Base-by-base conservation (phyloP, 1,140 invertebrate species). In the Pseudoatta argentina region DNA sequence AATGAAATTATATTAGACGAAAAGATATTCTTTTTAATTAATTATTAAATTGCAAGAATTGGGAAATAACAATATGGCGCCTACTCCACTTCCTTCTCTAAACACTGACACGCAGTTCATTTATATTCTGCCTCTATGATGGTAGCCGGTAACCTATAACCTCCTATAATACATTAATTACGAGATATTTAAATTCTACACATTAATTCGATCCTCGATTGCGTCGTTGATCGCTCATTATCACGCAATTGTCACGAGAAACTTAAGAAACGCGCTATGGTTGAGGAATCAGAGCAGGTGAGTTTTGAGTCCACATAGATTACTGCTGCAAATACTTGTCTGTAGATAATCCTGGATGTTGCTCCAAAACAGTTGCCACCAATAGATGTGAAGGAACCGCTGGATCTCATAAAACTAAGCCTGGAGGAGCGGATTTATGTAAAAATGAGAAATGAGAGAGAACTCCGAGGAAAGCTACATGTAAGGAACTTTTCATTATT, bases 361-460 rank as follows among this genome's bases (percentile, higher is more conserved):
- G 18, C 67, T 64, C 14, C 27, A 30, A 67, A 30, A 59, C 61
- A 98, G 97, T 96, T 97, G 51, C 97, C 98, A 87, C 96, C 97
- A 48, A 98, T 98, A 94, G 98, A 98, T 76, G 98, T 99, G 0
- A 99, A 99, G 95, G 99, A 99, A 94, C 99, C 99, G 0, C 95
- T 99, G 34, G 99, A 99, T 96, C 96, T 99, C 30, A 98, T 99
- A 88, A 96, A 99, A 86, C 95, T 99, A 4, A 99, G 98, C 96
- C 96, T 99, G 87, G 99, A 99, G 96, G 99, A 99, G 95, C 97
- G 98, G 92, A 99, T 99, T 93, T 99, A 99, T 93, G 99, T 99
- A 0, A 99, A 99, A 96, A 99, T 99, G 98, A 96, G 99, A 79
- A 99, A 99, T 95, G 99, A 99, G 93, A 96, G 99, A 85, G 99